Percentiles rank a stretch among this genome's conserved stretches.
Evolutionary conservation across 2,888 invertebrate species (phyloP).

Genomic region (Congeria kusceri): DNA sequence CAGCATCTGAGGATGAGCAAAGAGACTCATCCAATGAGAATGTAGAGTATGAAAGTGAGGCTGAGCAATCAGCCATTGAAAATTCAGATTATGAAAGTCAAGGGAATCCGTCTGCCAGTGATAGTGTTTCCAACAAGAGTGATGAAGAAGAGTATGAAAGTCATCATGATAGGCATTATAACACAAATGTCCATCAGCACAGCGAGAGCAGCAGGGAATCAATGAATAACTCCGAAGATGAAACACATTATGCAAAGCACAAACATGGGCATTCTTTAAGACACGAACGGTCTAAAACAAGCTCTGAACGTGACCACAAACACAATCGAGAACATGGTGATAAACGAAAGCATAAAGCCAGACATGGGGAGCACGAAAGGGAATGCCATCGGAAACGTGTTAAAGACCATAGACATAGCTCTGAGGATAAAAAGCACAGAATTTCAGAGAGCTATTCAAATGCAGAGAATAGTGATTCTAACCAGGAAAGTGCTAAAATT

Average conservation of each 20-base stretch:
- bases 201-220: no score
- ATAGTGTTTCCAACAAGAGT: constrained; percentile 8
- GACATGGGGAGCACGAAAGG: neutral
- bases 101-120: constrained; percentile 19
- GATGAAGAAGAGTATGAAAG: constrained; percentile 11
- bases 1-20: constrained; percentile 17
- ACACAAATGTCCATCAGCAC: no score
- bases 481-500: neutral
- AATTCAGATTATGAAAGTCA: constrained; percentile 18
- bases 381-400: neutral
- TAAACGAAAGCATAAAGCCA: no score
- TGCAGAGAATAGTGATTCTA: neutral
- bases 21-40: constrained; percentile 14
- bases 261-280: no score
- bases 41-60: constrained; percentile 31
- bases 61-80: constrained; percentile 23
- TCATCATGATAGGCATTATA: neutral
- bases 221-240: no score
- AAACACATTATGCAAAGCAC: no score
- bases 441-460: neutral
- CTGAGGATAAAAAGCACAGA: neutral
- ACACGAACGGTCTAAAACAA: no score
- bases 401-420: neutral
- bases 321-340: no score
- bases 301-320: no score